phyloP scores from a whole-genome alignment of 2,797 vertebrate genomes.

The Gambelia wislizenii region DNA sequence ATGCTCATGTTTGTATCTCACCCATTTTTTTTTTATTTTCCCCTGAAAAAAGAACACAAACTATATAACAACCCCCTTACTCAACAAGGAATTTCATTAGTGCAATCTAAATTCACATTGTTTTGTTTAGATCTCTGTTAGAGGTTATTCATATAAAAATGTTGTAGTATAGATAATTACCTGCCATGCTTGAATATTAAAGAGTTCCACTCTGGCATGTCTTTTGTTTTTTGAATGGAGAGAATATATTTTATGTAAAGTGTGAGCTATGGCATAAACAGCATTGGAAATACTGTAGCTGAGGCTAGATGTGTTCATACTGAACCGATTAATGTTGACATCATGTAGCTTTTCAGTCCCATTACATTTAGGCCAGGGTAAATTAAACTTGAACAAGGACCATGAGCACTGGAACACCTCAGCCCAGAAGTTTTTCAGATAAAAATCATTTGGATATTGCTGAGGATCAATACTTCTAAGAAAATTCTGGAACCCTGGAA shows the following conservation, averaged over 20 bases:
- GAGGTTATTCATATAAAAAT: not conserved
- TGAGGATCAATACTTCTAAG: not conserved
- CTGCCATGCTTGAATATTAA: slow-evolving; percentile 5
- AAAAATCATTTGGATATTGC: not conserved
- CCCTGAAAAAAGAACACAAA: too few relatives aligned
- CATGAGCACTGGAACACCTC: not conserved
- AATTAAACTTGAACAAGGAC: not conserved
- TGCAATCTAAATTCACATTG: not conserved
- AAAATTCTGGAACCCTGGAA: not conserved
- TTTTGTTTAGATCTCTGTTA: not conserved
- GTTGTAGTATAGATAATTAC: not conserved
- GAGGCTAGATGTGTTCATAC: not conserved
- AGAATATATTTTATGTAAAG: not conserved
- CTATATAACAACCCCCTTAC: too few relatives aligned
- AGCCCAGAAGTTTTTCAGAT: not conserved
- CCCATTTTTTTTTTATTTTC: too few relatives aligned
- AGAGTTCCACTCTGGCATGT: not conserved
- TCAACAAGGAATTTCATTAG: not conserved
- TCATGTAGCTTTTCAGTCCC: not conserved
- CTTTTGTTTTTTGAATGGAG: not conserved
- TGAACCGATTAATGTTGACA: not conserved
- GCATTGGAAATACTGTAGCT: slow-evolving; percentile 25
- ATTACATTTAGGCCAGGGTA: not conserved
- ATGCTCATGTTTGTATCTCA: too few relatives aligned
- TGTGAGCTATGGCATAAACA: slow-evolving; percentile 1